Conservation (phyloP, 2,113 vertebrate species). For the Alligator mississippiensis region DNA sequence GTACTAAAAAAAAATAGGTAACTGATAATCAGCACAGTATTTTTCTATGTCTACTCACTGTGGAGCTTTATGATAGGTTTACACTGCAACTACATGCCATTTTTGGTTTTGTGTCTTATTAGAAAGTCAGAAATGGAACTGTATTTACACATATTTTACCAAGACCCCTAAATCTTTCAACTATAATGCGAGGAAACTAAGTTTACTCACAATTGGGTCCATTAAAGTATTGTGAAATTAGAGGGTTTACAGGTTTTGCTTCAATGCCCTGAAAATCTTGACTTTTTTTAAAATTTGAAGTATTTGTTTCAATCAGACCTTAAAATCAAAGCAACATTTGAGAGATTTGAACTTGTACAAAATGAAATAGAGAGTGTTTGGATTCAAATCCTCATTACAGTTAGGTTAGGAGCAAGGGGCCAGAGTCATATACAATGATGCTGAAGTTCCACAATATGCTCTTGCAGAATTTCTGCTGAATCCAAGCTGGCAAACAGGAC, state of each 20-base stretch:
- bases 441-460: background rate
- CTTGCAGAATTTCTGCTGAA: background rate
- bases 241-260: background rate
- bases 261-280: background rate
- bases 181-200: background rate
- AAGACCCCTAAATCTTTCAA: constrained; percentile 1
- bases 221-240: background rate
- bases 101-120: background rate
- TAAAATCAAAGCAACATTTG: background rate
- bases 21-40: background rate
- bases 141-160: background rate
- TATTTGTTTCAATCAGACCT: background rate
- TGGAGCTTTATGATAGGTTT: background rate
- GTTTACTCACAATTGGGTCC: background rate
- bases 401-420: background rate
- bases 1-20: background rate
- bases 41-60: background rate
- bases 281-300: background rate
- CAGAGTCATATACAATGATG: background rate
- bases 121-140: constrained; percentile 12
- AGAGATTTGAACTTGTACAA: background rate
- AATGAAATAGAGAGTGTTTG: background rate
- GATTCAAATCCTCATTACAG: background rate
- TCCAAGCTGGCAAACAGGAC: background rate
- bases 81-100: background rate